Base-by-base conservation (phyloP, 2,113 vertebrate species). In the Eudyptes chrysolophus region DNA sequence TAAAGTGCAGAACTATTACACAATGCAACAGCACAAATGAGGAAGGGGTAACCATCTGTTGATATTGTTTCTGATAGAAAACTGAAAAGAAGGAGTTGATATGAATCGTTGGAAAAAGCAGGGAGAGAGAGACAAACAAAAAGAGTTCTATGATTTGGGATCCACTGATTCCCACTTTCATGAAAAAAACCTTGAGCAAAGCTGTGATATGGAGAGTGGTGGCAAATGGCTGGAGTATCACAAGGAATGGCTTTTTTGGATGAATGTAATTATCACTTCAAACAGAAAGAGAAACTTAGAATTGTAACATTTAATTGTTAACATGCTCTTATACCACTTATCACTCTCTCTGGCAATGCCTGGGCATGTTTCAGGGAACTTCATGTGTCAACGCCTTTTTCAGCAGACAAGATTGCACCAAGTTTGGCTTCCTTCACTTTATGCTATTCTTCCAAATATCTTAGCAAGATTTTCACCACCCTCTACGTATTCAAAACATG, bases 151-250 rank as follows among this genome's bases (percentile, higher is more conserved):
- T 80, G 24, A n/a, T 51, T 88, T 83, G 44, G 7, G 14, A 76
- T 29, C 18, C 12, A 26, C 9, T 40, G 48, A 30, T 69, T 82
- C 4, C 21, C 2, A 6, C 11, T 32, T 58, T 55, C 9, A 27
- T 48, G 52, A 76, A 55, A 36, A 68, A 87, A 61, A 3, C 2
- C 6, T 64, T 51, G 75, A 75, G 10, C 0, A 0, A n/a, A 64
- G 25, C 25, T 72, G 17, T 86, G 44, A 22, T 61, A 10, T 9
- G 15, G 15, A 60, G 7, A n/a, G 5, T 25, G 21, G 32, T 36
- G 15, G 55, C 15, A 64, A 36, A 58, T 29, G 38, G 5, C 24
- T 76, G 29, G 48, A 51, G 25, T 38, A 55, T 7, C 25, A n/a
- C 26, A 76, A 62, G 38, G 26, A 87, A 42, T 42, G 8, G 15